Percentiles rank a stretch among this genome's conserved stretches.
Evolutionary conservation across 1,140 invertebrate species (phyloP).

Genomic region (Homarus americanus): DNA sequence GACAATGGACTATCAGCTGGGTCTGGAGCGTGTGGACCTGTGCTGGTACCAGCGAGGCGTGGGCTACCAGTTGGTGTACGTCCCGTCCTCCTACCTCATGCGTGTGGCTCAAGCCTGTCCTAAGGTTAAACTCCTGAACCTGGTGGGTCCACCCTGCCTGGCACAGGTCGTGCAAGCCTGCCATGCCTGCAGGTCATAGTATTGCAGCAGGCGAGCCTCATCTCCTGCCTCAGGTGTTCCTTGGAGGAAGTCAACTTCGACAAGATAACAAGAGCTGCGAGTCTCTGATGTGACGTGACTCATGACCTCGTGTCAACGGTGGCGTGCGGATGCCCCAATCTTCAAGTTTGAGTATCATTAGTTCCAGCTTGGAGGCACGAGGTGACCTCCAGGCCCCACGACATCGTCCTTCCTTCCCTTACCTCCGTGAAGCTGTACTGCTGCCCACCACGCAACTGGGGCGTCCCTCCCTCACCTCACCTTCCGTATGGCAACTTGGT

Average conservation of each 20-base stretch:
- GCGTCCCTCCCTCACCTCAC: constrained; percentile 41
- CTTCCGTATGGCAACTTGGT: constrained; percentile 47
- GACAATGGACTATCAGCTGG: not conserved
- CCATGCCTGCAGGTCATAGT: constrained; percentile 35
- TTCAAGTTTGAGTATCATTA: constrained; percentile 41
- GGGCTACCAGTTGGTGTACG: constrained; percentile 61
- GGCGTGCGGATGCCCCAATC: constrained; percentile 29
- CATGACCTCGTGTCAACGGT: constrained; percentile 49
- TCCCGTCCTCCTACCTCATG: constrained; percentile 46
- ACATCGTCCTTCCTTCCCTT: constrained; percentile 19
- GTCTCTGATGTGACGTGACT: constrained; percentile 54
- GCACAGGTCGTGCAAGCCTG: constrained; percentile 23
- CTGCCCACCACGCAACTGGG: constrained; percentile 9
- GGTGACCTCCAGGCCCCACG: constrained; percentile 6
- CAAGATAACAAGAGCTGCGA: constrained; percentile 42
- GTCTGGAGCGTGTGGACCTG: constrained; percentile 57
- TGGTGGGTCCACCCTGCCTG: constrained; percentile 50
- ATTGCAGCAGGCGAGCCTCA: constrained; percentile 48
- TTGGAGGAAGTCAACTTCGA: not conserved
- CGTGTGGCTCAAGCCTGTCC: constrained; percentile 46
- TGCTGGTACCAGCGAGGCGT: constrained; percentile 51
- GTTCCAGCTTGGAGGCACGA: constrained; percentile 40
- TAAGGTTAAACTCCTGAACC: constrained; percentile 38
- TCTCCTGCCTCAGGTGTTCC: constrained; percentile 17
- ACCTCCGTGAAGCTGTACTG: constrained; percentile 30